phyloP scores from a whole-genome alignment of 1,140 invertebrate species.

The Sitobion miscanthi region DNA sequence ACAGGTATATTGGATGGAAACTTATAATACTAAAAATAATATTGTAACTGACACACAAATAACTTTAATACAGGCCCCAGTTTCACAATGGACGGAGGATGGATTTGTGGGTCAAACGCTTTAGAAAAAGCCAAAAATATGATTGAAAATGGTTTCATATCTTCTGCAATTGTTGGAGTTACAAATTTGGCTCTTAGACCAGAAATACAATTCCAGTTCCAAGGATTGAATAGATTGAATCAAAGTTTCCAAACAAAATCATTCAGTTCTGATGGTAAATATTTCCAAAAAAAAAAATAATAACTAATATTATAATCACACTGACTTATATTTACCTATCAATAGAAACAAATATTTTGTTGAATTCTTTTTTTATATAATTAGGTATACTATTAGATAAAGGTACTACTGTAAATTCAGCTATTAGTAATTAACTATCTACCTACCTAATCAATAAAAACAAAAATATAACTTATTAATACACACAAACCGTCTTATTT shows the following conservation, averaged over 20 bases:
- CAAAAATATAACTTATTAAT: background rate
- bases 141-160: slow-evolving; percentile 70
- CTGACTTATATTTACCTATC: background rate
- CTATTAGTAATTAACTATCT: background rate
- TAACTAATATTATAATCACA: background rate
- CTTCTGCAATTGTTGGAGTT: slow-evolving; percentile 74
- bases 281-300: slow-evolving; percentile 5
- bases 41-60: background rate
- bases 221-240: background rate
- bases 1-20: background rate
- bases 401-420: background rate
- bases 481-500: background rate
- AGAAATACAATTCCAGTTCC: slow-evolving; percentile 66
- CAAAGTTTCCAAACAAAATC: background rate
- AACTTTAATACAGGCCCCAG: slow-evolving; percentile 69
- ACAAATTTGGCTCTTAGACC: slow-evolving; percentile 70
- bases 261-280: slow-evolving; percentile 63
- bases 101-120: slow-evolving; percentile 73
- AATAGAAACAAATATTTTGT: background rate
- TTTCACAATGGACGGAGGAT: slow-evolving; percentile 74
- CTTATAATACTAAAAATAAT: background rate
- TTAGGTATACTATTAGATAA: background rate
- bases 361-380: no score
- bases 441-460: background rate
- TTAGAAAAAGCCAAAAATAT: slow-evolving; percentile 70